A percentile compares a stretch with the other conserved stretches of the same genome.
Conservation (phyloP, 2,113 vertebrate genomes). For the Thomomys bottae region DNA sequence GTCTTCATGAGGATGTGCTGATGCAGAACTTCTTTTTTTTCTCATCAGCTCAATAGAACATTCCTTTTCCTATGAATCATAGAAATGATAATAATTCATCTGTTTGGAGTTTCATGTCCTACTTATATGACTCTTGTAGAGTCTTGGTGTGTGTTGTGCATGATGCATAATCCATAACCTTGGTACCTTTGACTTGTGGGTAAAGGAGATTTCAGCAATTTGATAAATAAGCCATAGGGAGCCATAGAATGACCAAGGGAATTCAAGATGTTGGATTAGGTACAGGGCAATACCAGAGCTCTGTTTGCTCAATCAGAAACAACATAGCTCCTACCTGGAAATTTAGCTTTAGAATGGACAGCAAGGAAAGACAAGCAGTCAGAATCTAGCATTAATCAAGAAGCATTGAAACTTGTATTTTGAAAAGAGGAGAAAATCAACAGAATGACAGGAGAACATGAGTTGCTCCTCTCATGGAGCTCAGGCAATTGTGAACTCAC, state of each 20-base stretch:
- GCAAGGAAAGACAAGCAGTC: too few species aligned
- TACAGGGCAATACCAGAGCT: too few species aligned
- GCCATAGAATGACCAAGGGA: too few species aligned
- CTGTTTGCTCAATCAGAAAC: too few species aligned
- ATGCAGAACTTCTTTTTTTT: not conserved
- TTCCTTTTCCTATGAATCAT: slow-evolving; percentile 42
- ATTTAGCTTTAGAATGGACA: too few species aligned
- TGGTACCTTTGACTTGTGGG: not conserved
- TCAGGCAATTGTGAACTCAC: too few species aligned
- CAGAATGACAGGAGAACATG: too few species aligned
- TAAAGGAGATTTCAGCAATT: not conserved
- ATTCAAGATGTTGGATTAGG: too few species aligned
- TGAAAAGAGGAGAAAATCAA: too few species aligned
- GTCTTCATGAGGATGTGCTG: slow-evolving; percentile 53
- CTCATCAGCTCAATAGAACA: not conserved
- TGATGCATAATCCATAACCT: not conserved
- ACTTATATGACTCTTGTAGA: not conserved
- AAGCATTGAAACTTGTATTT: too few species aligned
- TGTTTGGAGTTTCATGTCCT: slow-evolving; percentile 39
- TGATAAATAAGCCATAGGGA: not conserved
- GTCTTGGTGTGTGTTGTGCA: not conserved
- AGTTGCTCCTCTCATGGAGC: not conserved
- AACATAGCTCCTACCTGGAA: too few species aligned
- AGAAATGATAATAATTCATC: slow-evolving; percentile 27
- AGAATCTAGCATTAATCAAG: too few species aligned